A percentile compares a stretch with the other conserved stretches of the same genome.
These are phyloP conservation scores for Tubulanus polymorphus DNA, from an alignment of 2,888 invertebrate genomes.

Conservation along the genomic window DNA sequence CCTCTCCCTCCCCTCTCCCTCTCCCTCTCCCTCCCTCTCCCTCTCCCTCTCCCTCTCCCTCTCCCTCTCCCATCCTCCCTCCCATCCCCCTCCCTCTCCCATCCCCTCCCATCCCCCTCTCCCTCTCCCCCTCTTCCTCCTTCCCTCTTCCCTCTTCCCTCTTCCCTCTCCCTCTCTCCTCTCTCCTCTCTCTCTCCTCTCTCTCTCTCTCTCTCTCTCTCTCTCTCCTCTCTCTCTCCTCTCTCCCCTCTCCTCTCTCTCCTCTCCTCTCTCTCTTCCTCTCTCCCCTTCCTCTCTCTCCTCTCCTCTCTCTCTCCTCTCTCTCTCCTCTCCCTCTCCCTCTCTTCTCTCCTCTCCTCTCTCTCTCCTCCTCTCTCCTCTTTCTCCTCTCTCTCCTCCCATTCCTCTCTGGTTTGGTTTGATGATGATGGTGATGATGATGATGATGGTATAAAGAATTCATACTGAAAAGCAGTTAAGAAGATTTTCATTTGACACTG, in stretches of 20 bases:
- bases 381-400: conserved; percentile 6
- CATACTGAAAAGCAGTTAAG: too few relatives aligned
- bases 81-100: too few relatives aligned
- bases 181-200: conserved; percentile 1
- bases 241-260: neutral
- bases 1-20: too few relatives aligned
- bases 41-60: too few relatives aligned
- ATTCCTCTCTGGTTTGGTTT: too few relatives aligned
- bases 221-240: conserved; percentile 4
- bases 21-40: too few relatives aligned
- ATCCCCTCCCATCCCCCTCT: too few relatives aligned
- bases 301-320: conserved; percentile 5
- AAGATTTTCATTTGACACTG: too few relatives aligned
- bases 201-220: neutral
- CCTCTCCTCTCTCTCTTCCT: conserved; percentile 2
- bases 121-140: too few relatives aligned
- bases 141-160: neutral
- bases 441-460: too few relatives aligned
- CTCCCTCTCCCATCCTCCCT: too few relatives aligned
- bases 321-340: conserved; percentile 1
- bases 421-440: too few relatives aligned
- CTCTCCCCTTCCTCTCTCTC: conserved; percentile 1
- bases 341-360: conserved; percentile 1
- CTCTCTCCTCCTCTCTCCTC: neutral
- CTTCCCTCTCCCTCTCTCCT: neutral